phyloP scores from a whole-genome alignment of 2,888 invertebrate species.

The Agrotis ipsilon region DNA sequence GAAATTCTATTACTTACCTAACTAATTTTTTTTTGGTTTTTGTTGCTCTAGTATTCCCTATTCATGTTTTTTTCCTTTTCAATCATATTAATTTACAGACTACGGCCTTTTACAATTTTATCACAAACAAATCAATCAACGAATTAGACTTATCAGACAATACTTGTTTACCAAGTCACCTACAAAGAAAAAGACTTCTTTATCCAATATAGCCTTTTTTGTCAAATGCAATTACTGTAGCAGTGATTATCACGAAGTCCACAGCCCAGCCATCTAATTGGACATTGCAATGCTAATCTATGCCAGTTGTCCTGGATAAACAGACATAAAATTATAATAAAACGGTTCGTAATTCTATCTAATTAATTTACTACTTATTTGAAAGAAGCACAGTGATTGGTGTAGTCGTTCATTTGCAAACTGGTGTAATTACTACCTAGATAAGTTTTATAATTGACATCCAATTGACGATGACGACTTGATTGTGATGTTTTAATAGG shows the following conservation, averaged over 20 bases:
- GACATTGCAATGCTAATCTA: slow-evolving; percentile 29
- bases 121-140: no score
- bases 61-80: no score
- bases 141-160: no score
- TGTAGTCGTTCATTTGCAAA: slow-evolving; percentile 18
- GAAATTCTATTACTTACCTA: no score
- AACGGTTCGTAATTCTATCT: slow-evolving; percentile 49
- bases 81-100: no score
- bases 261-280: slow-evolving; percentile 18
- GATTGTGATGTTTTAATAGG: slow-evolving; percentile 20
- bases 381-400: slow-evolving; percentile 34
- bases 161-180: no score
- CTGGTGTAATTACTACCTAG: slow-evolving; percentile 30
- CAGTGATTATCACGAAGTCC: slow-evolving; percentile 27
- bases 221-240: slow-evolving; percentile 9
- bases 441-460: slow-evolving; percentile 22
- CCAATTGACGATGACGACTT: neutral
- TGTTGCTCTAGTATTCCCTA: no score
- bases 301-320: slow-evolving; percentile 42
- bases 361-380: slow-evolving; percentile 34
- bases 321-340: slow-evolving; percentile 33
- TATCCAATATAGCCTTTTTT: slow-evolving; percentile 6
- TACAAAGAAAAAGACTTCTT: neutral
- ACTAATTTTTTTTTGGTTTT: no score
- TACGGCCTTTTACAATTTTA: no score